Conservation (phyloP, 1,140 invertebrate species). For the Sesamia nonagrioides region DNA sequence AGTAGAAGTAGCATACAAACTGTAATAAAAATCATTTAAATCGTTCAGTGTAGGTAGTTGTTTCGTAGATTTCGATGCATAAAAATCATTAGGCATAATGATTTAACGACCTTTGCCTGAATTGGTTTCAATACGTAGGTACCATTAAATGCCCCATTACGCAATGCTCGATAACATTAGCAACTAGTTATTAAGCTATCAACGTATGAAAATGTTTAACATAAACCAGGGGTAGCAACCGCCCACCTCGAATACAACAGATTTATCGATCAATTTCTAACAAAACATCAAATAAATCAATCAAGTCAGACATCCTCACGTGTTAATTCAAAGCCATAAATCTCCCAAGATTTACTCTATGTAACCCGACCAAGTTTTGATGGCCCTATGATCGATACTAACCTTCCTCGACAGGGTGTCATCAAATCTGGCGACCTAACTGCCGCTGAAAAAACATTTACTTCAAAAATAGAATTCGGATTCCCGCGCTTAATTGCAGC, state of each 20-base stretch:
- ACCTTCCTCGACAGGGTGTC: conserved; percentile 68
- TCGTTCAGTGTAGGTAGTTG: too few species aligned
- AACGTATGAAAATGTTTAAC: conserved; percentile 33
- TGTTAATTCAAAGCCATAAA: conserved; percentile 80
- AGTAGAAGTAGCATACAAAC: too few species aligned
- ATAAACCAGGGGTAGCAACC: conserved; percentile 53
- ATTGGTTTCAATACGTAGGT: neutral
- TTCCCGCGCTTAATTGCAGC: conserved; percentile 85
- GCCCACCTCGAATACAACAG: conserved; percentile 50
- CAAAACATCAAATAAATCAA: conserved; percentile 77
- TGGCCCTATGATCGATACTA: conserved; percentile 53
- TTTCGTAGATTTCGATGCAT: too few species aligned
- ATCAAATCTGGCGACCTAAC: conserved; percentile 65
- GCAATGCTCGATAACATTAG: conserved; percentile 24
- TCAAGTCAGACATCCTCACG: conserved; percentile 71
- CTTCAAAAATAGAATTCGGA: conserved; percentile 87
- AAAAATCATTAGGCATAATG: neutral
- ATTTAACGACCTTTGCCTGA: neutral
- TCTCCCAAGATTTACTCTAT: conserved; percentile 78
- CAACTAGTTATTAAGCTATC: conserved; percentile 46
- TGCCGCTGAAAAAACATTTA: conserved; percentile 84
- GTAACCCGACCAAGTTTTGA: conserved; percentile 64
- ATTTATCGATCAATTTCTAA: conserved; percentile 56
- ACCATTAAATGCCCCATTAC: neutral
- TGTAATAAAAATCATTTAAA: too few species aligned